Evolutionary conservation across 2,113 vertebrate genomes (phyloP).

Genomic region (Pachycephala philippinensis): DNA sequence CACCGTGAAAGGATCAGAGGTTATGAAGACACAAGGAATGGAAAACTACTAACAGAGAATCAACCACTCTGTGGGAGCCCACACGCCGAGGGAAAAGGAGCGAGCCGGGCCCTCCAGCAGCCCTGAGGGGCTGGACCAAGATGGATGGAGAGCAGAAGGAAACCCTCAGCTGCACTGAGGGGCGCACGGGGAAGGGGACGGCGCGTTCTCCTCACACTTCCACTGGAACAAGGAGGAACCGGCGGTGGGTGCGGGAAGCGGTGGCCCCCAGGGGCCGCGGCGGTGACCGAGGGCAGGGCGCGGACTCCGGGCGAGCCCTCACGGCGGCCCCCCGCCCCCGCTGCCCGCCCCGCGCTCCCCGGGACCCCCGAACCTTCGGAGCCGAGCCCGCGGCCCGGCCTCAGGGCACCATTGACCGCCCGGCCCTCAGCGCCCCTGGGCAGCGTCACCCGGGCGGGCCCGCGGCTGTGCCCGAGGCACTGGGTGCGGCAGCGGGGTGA

Average conservation of each 20-base stretch:
- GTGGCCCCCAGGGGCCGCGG: not conserved
- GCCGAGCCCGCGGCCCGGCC: not conserved
- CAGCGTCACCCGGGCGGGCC: not conserved
- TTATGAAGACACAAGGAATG: rapidly evolving
- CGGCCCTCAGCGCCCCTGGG: not conserved
- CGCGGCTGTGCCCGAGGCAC: not conserved
- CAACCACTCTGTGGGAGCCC: rapidly evolving
- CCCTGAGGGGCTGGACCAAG: not conserved
- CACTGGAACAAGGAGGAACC: not conserved
- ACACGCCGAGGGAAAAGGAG: rapidly evolving
- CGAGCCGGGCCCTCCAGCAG: not conserved
- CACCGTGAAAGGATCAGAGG: not conserved
- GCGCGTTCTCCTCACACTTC: rapidly evolving
- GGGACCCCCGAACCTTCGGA: no score
- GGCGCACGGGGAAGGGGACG: rapidly evolving
- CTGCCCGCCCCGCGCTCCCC: not conserved
- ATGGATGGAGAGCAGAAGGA: not conserved
- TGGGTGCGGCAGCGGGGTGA: rapidly evolving
- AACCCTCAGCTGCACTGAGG: not conserved
- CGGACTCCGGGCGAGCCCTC: not conserved
- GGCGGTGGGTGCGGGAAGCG: no score
- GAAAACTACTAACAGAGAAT: rapidly evolving
- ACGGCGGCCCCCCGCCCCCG: not conserved
- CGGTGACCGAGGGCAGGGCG: not conserved
- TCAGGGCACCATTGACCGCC: not conserved